Percentiles rank a stretch among this genome's conserved stretches.
Conservation (phyloP, 2,113 vertebrate species). For the Leptobrachium leishanense region DNA sequence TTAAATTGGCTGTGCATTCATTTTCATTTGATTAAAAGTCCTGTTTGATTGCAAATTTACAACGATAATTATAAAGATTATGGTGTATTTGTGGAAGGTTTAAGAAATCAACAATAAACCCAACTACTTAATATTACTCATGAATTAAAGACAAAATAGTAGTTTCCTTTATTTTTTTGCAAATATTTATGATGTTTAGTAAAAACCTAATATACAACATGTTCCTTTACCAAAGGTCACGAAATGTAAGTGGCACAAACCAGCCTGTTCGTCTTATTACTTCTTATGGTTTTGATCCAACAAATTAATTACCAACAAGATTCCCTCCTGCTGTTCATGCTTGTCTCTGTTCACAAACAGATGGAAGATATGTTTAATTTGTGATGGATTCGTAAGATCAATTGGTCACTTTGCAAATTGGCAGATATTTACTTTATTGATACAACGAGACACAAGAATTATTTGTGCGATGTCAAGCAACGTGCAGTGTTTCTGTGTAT, state of each 20-base stretch:
- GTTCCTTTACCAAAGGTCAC: slow-evolving; percentile 20
- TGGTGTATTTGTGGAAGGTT: neutral
- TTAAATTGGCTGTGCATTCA: neutral
- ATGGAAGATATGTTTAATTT: slow-evolving; percentile 38
- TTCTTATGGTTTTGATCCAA: slow-evolving; percentile 33
- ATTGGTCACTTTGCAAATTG: slow-evolving; percentile 24
- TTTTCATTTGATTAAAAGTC: neutral
- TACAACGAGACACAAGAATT: neutral
- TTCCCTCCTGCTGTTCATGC: slow-evolving; percentile 33
- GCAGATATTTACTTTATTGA: slow-evolving; percentile 30
- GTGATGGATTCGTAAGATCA: slow-evolving; percentile 37
- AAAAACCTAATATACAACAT: slow-evolving; percentile 25
- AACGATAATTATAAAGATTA: neutral
- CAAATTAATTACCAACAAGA: slow-evolving; percentile 31
- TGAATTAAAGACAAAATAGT: neutral
- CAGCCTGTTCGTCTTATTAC: slow-evolving; percentile 1
- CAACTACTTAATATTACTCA: neutral
- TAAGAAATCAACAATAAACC: neutral
- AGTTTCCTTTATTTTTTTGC: neutral
- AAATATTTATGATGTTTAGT: neutral
- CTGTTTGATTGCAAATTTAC: neutral
- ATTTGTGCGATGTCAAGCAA: neutral
- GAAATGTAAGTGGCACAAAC: slow-evolving; percentile 16
- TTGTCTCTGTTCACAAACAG: slow-evolving; percentile 29
- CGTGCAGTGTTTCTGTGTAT: neutral